Conservation (phyloP, 2,888 invertebrate genomes). For the Dolomedes plantarius region DNA sequence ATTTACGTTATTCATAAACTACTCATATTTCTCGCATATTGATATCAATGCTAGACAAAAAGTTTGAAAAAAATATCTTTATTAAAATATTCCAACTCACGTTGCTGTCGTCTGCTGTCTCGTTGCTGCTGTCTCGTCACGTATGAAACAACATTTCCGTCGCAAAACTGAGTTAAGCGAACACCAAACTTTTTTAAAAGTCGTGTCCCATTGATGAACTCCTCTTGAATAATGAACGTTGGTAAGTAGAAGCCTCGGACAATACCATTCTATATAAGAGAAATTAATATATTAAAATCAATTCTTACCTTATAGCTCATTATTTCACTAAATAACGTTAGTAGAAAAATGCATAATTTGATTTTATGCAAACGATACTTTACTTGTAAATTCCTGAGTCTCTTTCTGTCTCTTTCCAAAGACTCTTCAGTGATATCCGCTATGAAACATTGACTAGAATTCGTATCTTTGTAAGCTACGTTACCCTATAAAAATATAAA, state of each 20-base stretch:
- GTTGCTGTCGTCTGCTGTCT: not conserved
- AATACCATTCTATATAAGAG: slow-evolving; percentile 35
- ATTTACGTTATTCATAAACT: too few relatives aligned
- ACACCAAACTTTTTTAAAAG: slow-evolving; percentile 20
- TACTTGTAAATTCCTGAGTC: slow-evolving; percentile 28
- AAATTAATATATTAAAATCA: not conserved
- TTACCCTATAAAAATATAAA: slow-evolving; percentile 43
- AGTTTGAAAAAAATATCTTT: too few relatives aligned
- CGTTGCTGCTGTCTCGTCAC: slow-evolving; percentile 14
- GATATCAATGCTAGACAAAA: too few relatives aligned
- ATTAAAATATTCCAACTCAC: too few relatives aligned
- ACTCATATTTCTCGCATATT: too few relatives aligned
- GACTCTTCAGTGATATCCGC: slow-evolving; percentile 19
- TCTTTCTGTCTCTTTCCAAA: slow-evolving; percentile 35
- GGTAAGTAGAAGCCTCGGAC: slow-evolving; percentile 57
- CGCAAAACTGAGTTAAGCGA: slow-evolving; percentile 28
- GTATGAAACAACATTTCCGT: slow-evolving; percentile 16
- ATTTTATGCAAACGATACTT: not conserved
- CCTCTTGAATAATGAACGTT: slow-evolving; percentile 45
- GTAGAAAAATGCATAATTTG: not conserved
- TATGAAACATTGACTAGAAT: slow-evolving; percentile 54
- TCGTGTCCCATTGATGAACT: slow-evolving; percentile 5
- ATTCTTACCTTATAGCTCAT: not conserved
- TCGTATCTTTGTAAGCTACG: slow-evolving; percentile 48
- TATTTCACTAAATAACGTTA: not conserved